phyloP scores from a whole-genome alignment of 2,888 invertebrate species.

The Blera fallax region DNA sequence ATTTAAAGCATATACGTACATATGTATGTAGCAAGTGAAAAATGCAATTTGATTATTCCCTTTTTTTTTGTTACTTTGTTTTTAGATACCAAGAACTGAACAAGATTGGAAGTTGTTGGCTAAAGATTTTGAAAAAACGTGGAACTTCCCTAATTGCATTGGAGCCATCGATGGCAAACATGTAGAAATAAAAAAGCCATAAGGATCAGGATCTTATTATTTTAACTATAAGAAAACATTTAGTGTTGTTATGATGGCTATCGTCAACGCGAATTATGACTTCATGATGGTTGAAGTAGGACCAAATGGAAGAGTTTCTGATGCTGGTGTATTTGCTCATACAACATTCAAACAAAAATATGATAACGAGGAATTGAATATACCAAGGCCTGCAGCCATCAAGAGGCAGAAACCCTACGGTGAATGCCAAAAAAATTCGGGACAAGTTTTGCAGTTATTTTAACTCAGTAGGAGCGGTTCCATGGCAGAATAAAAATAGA shows the following conservation, averaged over 20 bases:
- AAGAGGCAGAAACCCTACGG: background rate
- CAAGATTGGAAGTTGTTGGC: no score
- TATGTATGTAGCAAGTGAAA: no score
- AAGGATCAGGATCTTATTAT: slow-evolving; percentile 22
- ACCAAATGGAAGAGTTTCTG: slow-evolving; percentile 6
- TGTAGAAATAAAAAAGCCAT: slow-evolving; percentile 20
- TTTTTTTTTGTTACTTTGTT: no score
- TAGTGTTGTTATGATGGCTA: slow-evolving; percentile 4
- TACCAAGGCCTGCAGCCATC: background rate
- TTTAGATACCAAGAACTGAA: no score
- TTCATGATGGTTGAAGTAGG: slow-evolving; percentile 20
- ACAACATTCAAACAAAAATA: background rate
- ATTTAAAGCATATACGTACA: no score
- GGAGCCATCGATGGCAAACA: slow-evolving; percentile 44
- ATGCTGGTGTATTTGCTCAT: slow-evolving; percentile 1
- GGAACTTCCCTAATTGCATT: slow-evolving; percentile 13
- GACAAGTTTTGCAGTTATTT: background rate
- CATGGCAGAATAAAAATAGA: background rate
- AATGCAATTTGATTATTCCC: no score
- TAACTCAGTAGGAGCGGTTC: background rate
- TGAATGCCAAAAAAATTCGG: background rate
- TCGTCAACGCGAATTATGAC: slow-evolving; percentile 14
- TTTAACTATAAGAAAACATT: slow-evolving; percentile 37
- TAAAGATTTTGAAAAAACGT: background rate
- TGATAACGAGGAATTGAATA: background rate